phyloP scores from a whole-genome alignment of 2,888 invertebrate genomes.

The Melanostoma scalare region DNA sequence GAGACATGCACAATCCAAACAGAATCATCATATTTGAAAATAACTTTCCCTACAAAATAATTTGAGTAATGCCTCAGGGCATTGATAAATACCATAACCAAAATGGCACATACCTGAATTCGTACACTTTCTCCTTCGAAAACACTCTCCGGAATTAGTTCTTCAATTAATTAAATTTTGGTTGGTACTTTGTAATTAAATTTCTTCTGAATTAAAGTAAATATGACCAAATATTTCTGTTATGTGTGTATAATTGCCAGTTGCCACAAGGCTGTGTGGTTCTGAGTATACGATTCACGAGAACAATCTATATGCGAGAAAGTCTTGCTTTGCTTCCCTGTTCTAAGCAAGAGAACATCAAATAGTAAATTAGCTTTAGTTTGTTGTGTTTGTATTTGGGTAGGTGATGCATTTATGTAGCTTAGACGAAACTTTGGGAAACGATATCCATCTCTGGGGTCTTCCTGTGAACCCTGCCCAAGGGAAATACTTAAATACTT shows the following conservation, averaged over 20 bases:
- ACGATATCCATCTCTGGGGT: background rate
- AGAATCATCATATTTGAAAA: background rate
- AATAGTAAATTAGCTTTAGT: constrained; percentile 50
- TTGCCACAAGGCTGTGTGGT: constrained; percentile 7
- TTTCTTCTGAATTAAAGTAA: constrained; percentile 23
- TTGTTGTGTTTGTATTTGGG: constrained; percentile 12
- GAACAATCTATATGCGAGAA: too few species aligned
- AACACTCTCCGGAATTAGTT: constrained; percentile 9
- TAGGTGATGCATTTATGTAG: constrained; percentile 4
- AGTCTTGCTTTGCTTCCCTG: too few species aligned
- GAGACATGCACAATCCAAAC: background rate
- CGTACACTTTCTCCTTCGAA: background rate
- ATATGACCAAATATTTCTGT: constrained; percentile 8
- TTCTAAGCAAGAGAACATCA: constrained; percentile 48
- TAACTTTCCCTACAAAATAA: background rate
- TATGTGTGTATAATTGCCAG: background rate
- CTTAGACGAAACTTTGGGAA: background rate
- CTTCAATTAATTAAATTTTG: constrained; percentile 22
- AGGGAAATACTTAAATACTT: constrained; percentile 21
- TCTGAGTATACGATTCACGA: too few species aligned
- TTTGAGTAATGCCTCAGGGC: constrained; percentile 12
- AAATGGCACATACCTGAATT: background rate
- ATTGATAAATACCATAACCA: constrained; percentile 7
- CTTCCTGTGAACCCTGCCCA: background rate
- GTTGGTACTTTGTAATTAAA: constrained; percentile 35